Evolutionary conservation across 2,888 invertebrate genomes (phyloP).

Genomic region (Rhogogaster chlorosoma): DNA sequence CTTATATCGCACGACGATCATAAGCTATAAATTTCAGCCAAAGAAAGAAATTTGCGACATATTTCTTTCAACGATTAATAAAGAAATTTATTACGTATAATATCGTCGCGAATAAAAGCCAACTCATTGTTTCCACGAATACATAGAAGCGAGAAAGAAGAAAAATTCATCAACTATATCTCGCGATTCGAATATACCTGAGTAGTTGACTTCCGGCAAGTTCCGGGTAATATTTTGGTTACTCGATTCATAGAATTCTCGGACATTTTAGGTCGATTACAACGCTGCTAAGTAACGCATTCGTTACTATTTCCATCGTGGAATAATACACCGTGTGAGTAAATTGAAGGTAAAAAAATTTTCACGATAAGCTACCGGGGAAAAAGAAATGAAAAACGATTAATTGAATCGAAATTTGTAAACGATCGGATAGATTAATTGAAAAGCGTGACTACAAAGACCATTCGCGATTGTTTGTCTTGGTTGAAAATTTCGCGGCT

Average conservation of each 20-base stretch:
- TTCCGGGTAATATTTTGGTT: not conserved
- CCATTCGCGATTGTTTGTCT: not conserved
- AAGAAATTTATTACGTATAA: not conserved
- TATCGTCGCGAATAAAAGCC: not conserved
- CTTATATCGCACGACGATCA: constrained; percentile 24
- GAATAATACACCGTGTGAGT: not conserved
- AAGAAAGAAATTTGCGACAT: not conserved
- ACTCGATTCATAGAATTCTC: constrained; percentile 16
- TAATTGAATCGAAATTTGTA: not conserved
- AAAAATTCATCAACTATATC: not conserved
- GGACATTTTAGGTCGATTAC: not conserved
- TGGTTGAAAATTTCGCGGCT: constrained; percentile 17
- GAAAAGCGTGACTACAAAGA: not conserved
- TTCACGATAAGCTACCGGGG: not conserved
- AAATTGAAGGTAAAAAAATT: not conserved
- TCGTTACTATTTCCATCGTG: not conserved
- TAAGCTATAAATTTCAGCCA: constrained; percentile 3
- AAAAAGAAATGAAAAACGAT: not conserved
- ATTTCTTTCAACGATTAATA: not conserved
- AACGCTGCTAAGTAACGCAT: not conserved
- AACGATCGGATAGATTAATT: not conserved
- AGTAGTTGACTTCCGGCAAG: not conserved
- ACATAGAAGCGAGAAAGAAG: not conserved
- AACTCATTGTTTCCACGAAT: not conserved
- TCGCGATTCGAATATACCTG: not conserved